Conservation (phyloP, 2,797 vertebrate species). For the Threskiornis aethiopicus region DNA sequence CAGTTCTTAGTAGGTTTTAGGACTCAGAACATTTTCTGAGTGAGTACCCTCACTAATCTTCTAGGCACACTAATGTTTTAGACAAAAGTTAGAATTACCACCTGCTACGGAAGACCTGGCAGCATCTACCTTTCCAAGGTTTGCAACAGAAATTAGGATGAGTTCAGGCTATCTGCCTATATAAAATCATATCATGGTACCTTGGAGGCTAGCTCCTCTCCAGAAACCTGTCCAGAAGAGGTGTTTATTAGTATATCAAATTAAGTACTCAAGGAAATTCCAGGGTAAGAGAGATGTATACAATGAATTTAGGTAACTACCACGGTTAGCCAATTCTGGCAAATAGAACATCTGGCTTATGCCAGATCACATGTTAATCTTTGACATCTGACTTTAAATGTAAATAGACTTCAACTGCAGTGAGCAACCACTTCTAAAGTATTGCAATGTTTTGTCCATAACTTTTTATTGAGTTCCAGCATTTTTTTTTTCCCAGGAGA, state of each 20-base stretch:
- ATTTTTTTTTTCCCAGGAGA: not conserved
- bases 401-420: not conserved
- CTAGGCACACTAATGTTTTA: not conserved
- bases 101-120: not conserved
- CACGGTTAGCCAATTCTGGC: not conserved
- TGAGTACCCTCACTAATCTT: not conserved
- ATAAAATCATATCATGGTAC: not conserved
- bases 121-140: not conserved
- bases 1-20: not conserved
- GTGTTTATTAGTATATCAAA: not conserved
- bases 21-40: not conserved
- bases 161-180: not conserved
- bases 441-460: not conserved
- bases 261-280: not conserved
- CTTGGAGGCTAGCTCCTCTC: not conserved
- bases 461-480: not conserved
- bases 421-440: not conserved
- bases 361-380: not conserved
- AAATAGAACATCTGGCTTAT: not conserved
- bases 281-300: not conserved
- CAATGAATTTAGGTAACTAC: not conserved
- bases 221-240: not conserved
- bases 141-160: not conserved
- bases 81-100: not conserved
- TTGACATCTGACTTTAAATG: not conserved